Base-by-base conservation (phyloP, 2,888 invertebrate genomes). In the Temnothorax ravouxi region DNA sequence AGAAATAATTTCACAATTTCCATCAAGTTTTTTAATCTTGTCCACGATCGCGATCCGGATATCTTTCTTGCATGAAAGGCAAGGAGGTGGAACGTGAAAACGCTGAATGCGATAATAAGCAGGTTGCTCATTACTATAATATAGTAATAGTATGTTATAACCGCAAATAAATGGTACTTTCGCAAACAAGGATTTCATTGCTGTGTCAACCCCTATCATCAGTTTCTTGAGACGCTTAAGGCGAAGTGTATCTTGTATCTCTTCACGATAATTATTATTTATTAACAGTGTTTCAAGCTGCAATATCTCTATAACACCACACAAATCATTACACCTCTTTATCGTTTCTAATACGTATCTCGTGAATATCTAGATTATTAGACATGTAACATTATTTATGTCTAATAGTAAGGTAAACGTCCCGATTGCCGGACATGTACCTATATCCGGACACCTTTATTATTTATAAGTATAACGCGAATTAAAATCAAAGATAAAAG, bases 231-330 rank as follows among this genome's bases (percentile, higher is more conserved):
- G 15, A 54, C 8, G 29, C 9, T 18, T 25, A 41, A 41, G 15
- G 29, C 54, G 15, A 66, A 67, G 11, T 66, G 6, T 13, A 18
- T 4, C 9, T 62, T 15, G 52, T 21, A n/a, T 29, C 29, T 50
- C 29, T 59, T 29, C n/a, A 44, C 9, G 25, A 66, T 56, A 85
- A 64, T 82, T 21, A 77, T 18, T 64, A 3, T 41, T 3, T 62
- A 13, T 47, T 44, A 3, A 47, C n/a, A 44, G 11, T 56, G 21
- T 54, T 71, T 15, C 4, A 13, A 74, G 29, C 50, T 76, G 34
- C 15, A 50, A 50, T 67, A 54, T n/a, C 18, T 38, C 34, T 3
- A 44, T 44, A 34, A 25, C 54, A n/a, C 6, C 54, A n/a, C 6
- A 56, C 15, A 41, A 54, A 41, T 56, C 1, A 41, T 25, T 72